phyloP scores from a whole-genome alignment of 2,888 invertebrate genomes.

The Dermolepida albohirtum region DNA sequence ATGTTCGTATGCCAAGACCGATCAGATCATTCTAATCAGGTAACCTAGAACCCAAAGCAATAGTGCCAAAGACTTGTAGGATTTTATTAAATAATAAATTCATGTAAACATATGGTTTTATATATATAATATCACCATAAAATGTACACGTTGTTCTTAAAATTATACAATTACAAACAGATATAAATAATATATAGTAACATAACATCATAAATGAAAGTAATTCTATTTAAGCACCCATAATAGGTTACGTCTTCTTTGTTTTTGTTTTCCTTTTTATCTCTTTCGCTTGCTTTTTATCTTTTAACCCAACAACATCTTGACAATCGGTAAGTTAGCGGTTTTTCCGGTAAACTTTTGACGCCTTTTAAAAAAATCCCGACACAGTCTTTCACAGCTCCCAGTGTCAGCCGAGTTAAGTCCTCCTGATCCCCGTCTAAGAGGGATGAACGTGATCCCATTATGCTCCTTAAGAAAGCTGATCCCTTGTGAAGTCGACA shows the following conservation, averaged over 20 bases:
- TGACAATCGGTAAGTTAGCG: conserved; percentile 5
- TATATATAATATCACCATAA: too few species aligned
- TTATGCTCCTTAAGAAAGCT: conserved; percentile 66
- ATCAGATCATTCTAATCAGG: too few species aligned
- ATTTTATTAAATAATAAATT: too few species aligned
- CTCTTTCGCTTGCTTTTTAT: neutral
- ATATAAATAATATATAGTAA: too few species aligned
- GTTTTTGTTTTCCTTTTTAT: neutral
- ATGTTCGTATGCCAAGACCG: too few species aligned
- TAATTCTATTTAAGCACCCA: too few species aligned
- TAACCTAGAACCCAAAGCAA: too few species aligned
- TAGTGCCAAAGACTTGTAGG: too few species aligned
- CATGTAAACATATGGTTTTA: too few species aligned
- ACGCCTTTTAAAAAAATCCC: conserved; percentile 35
- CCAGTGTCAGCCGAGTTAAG: conserved; percentile 54
- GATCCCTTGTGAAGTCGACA: conserved; percentile 65
- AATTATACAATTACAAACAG: too few species aligned
- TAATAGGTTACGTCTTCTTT: neutral
- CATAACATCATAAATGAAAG: too few species aligned
- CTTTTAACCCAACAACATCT: neutral
- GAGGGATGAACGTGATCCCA: conserved; percentile 67
- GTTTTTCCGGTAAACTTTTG: conserved; percentile 26
- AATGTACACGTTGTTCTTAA: too few species aligned
- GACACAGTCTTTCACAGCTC: conserved; percentile 1
- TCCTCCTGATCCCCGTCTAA: conserved; percentile 63